Evolutionary conservation across 2,113 vertebrate species (phyloP), one percentile per base, ranked within the genome.

Genomic region (Murina feae): DNA sequence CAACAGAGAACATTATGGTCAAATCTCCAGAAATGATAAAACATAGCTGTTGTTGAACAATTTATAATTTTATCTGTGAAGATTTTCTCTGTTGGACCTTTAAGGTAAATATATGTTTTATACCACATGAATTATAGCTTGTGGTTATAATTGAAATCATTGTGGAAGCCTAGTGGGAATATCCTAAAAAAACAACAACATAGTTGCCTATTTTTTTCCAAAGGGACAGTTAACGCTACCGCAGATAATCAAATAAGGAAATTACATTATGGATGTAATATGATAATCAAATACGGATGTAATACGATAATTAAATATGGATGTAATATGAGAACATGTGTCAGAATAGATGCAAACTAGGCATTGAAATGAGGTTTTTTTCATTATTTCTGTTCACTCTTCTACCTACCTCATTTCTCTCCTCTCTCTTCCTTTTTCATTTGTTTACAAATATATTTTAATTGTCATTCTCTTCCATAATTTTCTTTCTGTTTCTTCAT

Each of bases 101-200:
- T 42, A 93, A 89, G 86, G 75, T 55, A 91, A 91, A 68, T 93
- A 51, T 32, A 75, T 79, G 5, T 68, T 87, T 90, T 81, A 90
- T 85, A 25, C 76, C 37, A 93, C 60, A 6, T 87, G 42, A 93
- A 91, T 88, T 90, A 81, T 1, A 93, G 37, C 13, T 81, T 83
- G 47, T 80, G 35, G 28, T 49, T 93, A 11, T 84, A 86, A 94
- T 76, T 91, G 53, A 96, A 69, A 86, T 39, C 63, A 82, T 30
- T 69, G 9, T 91, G 75, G 20, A 94, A 94, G 37, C 28, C 76
- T 84, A 92, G 6, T 32, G 71, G 35, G 4, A 60, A 49, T 58
- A 55, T 28, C 10, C 55, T 89, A 6, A 65, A 58, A 58, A 94
- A 71, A 92, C 32, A 65, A 13, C 1, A 21, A 7, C 6, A 84